These are phyloP conservation scores for Tarsius wallacei DNA, from an alignment of 2,797 vertebrate genomes.

Conservation along the genomic window DNA sequence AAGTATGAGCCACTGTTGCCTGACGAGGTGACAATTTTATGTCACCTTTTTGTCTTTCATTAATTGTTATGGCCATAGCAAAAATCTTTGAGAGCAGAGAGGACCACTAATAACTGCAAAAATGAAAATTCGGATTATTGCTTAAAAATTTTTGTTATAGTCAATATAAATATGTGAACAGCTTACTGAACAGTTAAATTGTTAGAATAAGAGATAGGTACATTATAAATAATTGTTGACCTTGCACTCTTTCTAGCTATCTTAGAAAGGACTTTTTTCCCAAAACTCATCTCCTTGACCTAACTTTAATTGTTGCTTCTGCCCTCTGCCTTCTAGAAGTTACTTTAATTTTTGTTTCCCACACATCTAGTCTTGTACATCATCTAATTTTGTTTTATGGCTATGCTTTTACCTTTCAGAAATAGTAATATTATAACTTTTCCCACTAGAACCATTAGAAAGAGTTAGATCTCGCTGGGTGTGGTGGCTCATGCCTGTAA, in stretches of 20 bases:
- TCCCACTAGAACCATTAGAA: background rate
- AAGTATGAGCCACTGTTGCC: too few relatives aligned
- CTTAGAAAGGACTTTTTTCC: slow-evolving; percentile 12
- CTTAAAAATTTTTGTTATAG: background rate
- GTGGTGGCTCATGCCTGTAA: too few relatives aligned
- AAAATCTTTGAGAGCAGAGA: slow-evolving; percentile 20
- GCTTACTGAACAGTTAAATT: slow-evolving; percentile 5
- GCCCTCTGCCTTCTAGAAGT: background rate
- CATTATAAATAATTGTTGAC: slow-evolving; percentile 8
- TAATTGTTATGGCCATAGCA: background rate
- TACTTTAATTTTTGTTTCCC: background rate
- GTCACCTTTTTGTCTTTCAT: slow-evolving; percentile 7
- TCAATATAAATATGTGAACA: slow-evolving; percentile 26
- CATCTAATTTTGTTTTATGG: background rate
- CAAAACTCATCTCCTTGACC: background rate
- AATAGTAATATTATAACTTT: background rate
- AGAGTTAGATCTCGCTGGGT: background rate
- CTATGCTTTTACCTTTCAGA: slow-evolving; percentile 32
- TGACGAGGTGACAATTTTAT: background rate
- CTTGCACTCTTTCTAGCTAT: background rate
- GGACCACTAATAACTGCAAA: background rate
- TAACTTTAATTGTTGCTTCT: background rate
- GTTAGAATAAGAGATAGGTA: background rate
- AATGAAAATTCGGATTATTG: background rate
- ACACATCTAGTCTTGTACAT: background rate